Base-by-base conservation (phyloP, 2,113 vertebrate species). In the Varanus komodoensis region DNA sequence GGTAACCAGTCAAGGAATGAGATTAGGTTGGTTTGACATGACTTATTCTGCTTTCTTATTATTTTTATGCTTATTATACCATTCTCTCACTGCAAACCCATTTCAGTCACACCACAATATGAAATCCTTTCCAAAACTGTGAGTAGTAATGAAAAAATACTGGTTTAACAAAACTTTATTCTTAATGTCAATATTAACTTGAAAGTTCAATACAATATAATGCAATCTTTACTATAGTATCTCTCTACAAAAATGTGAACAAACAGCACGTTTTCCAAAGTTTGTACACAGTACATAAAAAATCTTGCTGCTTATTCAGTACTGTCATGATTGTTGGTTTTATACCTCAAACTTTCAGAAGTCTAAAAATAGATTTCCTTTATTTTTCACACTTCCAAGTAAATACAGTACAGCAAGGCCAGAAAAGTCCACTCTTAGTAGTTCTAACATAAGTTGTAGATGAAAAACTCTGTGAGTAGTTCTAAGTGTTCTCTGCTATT, bases 161-260 rank as follows among this genome's bases (percentile, higher is more conserved):
- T 84, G 4, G 64, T 82, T 90, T 82, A 93, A 84, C 34, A 74
- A 21, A 71, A 48, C 48, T 87, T 94, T 93, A 93, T 73, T 92
- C 29, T 87, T 52, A 57, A 52, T 8, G 86, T 92, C 44, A 93
- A 78, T 32, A 81, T 21, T 25, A 88, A 88, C 38, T 82, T 3
- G 12, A 64, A 23, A 71, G 44, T 44, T 89, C 89, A 85, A 23
- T 92, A 87, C 89, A 95, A 85, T 52, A 48, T 85, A 85, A 19
- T 64, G 21, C 61, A 64, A 87, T 90, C 89, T 64, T 64, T 48
- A 78, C 61, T 54, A 87, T 87, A 94, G 87, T 69, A 0, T 86
- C 88, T 91, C 90, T 29, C 85, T 94, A 91, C 88, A 95, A 12
- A 86, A 67, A 84, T 92, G 92, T 91, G 88, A 93, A 93, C 90